Base-by-base conservation (phyloP, 2,797 vertebrate genomes). In the Apodemus agrarius region DNA sequence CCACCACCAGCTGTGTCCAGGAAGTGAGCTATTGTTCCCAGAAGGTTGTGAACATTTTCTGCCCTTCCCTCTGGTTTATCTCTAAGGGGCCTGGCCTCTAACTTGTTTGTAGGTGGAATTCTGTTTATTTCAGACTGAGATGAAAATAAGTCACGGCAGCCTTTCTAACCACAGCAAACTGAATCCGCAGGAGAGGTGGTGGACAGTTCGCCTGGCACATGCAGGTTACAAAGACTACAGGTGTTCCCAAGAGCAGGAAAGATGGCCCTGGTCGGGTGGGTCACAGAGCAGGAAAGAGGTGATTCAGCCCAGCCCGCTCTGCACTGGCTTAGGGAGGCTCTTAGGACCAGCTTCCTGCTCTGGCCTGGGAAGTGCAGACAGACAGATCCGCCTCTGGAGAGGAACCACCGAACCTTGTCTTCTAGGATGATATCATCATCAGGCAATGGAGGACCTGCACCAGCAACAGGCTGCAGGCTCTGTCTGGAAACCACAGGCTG, bases 41-140 rank as follows among this genome's bases (percentile, higher is more conserved):
- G 59, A 37, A 16, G 52, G 31, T 85, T 87, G 79, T 91, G 59
- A 95, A 88, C 54, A 54, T 72, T 87, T 78, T 86, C 72, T 75
- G 37, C 92, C 76, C 40, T 94, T 92, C 78, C 57, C 52, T 78
- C 87, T 52, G 37, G 74, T 89, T 92, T 91, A 86, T 67, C 86
- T 43, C 87, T 43, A 34, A 63, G 96, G 86, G 83, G 89, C 78
- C 93, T 76, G 13, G 29, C 54, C 92, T 95, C 95, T 78, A 97
- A 83, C 96, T 95, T 97, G 96, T 94, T 95, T 96, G 94, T 86
- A 89, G 89, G 72, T 95, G n/a, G 76, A 83, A 89, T 95, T 93
- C 83, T 97, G 67, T 96, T 97, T 96, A 31, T 93, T 96, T 94
- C 95, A 96, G 95, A 94, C 85, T 31, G 14, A 81, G 72, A 84